Evolutionary conservation across 92 coral and sea anemone species (phyloP).

Genomic region (Actinernus sp.): DNA sequence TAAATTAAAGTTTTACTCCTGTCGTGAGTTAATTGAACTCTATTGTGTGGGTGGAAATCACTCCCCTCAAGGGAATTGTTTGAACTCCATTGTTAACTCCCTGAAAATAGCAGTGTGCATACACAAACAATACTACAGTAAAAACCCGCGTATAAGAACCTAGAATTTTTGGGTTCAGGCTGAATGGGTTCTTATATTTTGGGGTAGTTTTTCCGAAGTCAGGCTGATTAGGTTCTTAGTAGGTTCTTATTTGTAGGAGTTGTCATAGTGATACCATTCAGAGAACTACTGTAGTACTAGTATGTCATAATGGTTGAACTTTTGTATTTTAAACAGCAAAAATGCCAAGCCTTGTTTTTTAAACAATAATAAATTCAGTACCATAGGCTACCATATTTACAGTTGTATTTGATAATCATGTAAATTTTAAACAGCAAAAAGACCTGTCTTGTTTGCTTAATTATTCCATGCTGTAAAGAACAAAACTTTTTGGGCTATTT

Average conservation of each 20-base stretch:
- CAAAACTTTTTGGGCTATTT: no score
- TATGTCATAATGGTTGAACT: no score
- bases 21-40: no score
- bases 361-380: slow-evolving; percentile 37
- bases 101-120: no score
- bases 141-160: slow-evolving; percentile 42
- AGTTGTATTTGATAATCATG: slow-evolving; percentile 37
- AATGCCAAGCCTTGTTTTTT: slow-evolving; percentile 38
- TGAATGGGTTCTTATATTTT: slow-evolving; percentile 47
- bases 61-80: no score
- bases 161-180: slow-evolving; percentile 41
- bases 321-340: slow-evolving; percentile 37
- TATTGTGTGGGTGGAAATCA: no score
- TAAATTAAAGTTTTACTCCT: no score
- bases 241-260: slow-evolving; percentile 49
- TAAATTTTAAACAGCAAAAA: slow-evolving; percentile 15
- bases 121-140: slow-evolving; percentile 22
- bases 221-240: slow-evolving; percentile 42
- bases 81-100: no score
- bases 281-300: slow-evolving; percentile 42
- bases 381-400: slow-evolving; percentile 46
- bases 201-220: slow-evolving; percentile 35
- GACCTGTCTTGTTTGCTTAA: no score
- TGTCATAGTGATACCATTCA: slow-evolving; percentile 56
- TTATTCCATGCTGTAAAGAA: no score